Base-by-base conservation (phyloP, 2,888 invertebrate species). In the Panopea generosa region DNA sequence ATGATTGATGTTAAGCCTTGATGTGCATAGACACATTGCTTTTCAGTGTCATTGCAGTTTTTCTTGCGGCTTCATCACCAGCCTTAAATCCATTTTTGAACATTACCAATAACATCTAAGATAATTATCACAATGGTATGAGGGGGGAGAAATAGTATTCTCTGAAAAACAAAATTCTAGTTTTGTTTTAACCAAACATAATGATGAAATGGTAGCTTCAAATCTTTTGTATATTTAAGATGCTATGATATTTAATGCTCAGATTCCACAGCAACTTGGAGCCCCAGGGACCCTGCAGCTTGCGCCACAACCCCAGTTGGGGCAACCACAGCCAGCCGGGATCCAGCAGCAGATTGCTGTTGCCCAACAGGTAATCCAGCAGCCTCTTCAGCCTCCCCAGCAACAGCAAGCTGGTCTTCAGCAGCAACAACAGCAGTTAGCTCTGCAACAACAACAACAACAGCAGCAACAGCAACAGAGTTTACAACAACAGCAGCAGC, bases 341-440 rank as follows among this genome's bases (percentile, higher is more conserved):
- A 49, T 68, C 20, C 72, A 72, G 22, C 79, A 79, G 47, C 75
- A 57, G 29, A 45, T 59, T 38, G 38, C 60, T 24, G 14, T 52
- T n/a, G 47, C 45, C 56, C 47, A 61, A 55, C 27, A 47, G 26
- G 20, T 63, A 7, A 11, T 63, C 18, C 75, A 68, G 38, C 71
- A 67, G 56, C 73, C 62, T 27, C 62, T 66, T 14, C 27, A 72
- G 47, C 73, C 69, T 22, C 70, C 60, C 9, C 68, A 68, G 50
- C 68, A 62, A 57, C 52, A 60, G 38, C 38, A 61, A n/a, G 43
- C 49, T 27, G 53, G 62, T 26, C 73, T 7, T 7, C 33, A 33
- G 33, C 33, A 33, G 33, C 33, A 33, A 33, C 33, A 33, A 33
- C 33, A 33, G 11, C 33, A 33, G 11, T n/a, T 18, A 16, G 50